Conservation (phyloP, 2,113 vertebrate genomes). For the Circaetus gallicus region DNA sequence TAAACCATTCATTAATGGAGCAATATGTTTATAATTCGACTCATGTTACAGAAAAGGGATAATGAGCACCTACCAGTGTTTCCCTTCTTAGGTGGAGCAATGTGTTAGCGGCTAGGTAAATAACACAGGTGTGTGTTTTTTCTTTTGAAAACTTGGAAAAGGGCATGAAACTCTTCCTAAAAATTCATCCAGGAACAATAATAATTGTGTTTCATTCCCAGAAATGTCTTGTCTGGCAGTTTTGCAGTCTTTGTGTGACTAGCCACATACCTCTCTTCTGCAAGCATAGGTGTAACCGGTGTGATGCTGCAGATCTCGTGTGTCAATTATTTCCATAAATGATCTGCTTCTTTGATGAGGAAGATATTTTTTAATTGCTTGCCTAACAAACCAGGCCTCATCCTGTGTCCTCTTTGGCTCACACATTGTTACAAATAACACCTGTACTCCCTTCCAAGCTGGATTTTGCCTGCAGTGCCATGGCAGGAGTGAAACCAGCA, state of each 20-base stretch:
- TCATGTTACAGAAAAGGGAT: background rate
- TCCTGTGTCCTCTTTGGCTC: background rate
- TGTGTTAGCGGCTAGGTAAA: background rate
- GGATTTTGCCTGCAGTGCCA: background rate
- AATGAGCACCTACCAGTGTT: background rate
- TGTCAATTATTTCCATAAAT: background rate
- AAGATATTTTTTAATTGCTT: background rate
- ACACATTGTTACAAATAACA: background rate
- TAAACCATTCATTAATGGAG: background rate
- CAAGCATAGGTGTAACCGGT: background rate
- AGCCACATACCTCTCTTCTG: background rate
- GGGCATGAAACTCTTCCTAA: rapidly evolving
- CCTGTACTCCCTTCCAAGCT: background rate
- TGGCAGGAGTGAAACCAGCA: background rate
- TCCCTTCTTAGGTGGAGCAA: background rate
- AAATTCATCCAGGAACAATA: background rate
- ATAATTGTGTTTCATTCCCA: background rate
- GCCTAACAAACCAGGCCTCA: background rate
- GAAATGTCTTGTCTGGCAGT: background rate
- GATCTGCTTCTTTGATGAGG: background rate
- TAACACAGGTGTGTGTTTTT: background rate
- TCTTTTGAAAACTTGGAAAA: background rate
- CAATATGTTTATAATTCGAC: background rate
- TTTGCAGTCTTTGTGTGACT: background rate
- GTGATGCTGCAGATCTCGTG: background rate